Conservation (phyloP, 2,113 vertebrate species). For the Pomatorhinus ruficollis region DNA sequence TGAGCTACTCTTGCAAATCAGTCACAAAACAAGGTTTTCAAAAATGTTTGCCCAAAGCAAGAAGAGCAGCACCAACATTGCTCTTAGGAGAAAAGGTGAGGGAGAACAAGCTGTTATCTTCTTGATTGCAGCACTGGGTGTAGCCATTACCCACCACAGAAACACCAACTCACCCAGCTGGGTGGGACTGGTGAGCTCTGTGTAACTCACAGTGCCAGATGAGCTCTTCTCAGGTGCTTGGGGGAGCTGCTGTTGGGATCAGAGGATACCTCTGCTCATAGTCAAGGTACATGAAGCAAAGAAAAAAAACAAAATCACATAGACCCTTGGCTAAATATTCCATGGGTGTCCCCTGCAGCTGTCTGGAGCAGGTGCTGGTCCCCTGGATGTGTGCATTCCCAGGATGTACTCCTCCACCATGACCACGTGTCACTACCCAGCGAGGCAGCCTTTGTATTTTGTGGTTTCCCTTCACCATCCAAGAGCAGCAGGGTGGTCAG, state of each 20-base stretch:
- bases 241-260: not conserved
- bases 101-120: not conserved
- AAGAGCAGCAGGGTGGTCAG: not conserved
- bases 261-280: not conserved
- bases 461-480: not conserved
- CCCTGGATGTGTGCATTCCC: not conserved
- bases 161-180: fast-evolving
- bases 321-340: not conserved
- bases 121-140: not conserved
- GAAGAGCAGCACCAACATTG: not conserved
- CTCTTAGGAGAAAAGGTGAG: not conserved
- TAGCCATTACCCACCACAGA: not conserved
- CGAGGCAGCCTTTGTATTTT: not conserved
- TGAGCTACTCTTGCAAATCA: not conserved
- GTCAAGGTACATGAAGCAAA: not conserved
- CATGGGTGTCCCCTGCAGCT: not conserved
- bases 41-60: not conserved
- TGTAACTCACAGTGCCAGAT: not conserved
- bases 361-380: not conserved
- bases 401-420: not conserved
- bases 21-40: not conserved
- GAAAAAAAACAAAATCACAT: not conserved
- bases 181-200: not conserved
- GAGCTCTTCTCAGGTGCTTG: not conserved
- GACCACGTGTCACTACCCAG: not conserved